Base-by-base conservation (phyloP, 2,888 invertebrate genomes). In the Sipunculus nudus region DNA sequence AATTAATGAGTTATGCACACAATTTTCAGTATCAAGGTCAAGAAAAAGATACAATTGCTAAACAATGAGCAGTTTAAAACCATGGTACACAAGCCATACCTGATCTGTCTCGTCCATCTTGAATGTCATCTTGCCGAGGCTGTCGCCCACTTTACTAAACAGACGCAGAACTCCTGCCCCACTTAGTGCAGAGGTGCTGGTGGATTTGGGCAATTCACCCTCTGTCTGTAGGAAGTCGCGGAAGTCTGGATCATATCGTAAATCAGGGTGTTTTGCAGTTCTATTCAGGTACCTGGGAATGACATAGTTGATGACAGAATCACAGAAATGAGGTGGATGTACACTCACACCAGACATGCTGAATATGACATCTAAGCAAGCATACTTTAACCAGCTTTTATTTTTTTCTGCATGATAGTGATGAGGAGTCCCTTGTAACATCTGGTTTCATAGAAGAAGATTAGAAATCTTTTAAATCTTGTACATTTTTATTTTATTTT, bases 61-160 rank as follows among this genome's bases (percentile, higher is more conserved):
- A n/a, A n/a, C n/a, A n/a, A n/a, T n/a, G 8, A n/a, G 19, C 21
- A 19, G 21, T 16, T 43, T 19, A 26, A 46, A 28, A 46, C 47
- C 47, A 21, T 46, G 28, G 47, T 28, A 26, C 26, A 46, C 4
- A 25, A 26, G 47, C 26, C 68, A 57, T 55, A 96, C 96, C 75
- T 95, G 92, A 86, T 99, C 99, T 63, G 92, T 93, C 86, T 99
- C 99, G 80, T 98, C 98, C 97, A 99, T 99, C 86, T 93, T 94
- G 84, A 94, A 96, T 0, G 97, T 94, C 76, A 99, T 96, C 86
- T 98, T 98, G 83, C 95, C 96, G 63, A 99, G 94, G 6, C 96
- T 96, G 85, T 97, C 96, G 26, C 96, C 96, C 55, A 98, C 92
- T 88, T 93, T 94, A 83, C 93, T 96, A 83, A 99, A 94, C 16